phyloP scores from a whole-genome alignment of 2,888 invertebrate genomes.

The Athalia circularis region DNA sequence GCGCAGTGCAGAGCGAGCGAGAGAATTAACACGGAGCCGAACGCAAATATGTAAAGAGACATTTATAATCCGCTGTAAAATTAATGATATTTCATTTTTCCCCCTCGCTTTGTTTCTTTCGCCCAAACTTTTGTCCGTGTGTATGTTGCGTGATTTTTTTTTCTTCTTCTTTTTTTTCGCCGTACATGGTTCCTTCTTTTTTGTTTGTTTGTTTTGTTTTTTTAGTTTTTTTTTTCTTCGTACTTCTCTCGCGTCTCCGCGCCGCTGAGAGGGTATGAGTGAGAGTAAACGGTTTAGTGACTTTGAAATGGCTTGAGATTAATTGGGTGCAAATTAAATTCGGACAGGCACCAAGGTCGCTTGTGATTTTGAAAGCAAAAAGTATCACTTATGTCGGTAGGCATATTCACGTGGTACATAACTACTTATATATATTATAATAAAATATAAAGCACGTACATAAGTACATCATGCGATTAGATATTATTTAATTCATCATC shows the following conservation, averaged over 20 bases:
- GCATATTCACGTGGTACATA: too few species aligned
- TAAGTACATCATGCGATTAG: too few species aligned
- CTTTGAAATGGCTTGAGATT: constrained; percentile 4
- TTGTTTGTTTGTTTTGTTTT: too few species aligned
- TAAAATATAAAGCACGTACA: too few species aligned
- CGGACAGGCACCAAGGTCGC: constrained; percentile 22
- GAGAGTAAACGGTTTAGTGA: neutral
- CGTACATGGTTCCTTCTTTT: neutral
- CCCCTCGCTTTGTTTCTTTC: too few species aligned
- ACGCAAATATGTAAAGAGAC: too few species aligned
- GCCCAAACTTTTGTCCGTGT: neutral
- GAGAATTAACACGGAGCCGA: neutral
- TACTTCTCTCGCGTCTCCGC: neutral
- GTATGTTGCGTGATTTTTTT: neutral
- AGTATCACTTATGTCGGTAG: neutral
- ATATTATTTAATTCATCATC: too few species aligned
- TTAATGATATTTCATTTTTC: too few species aligned
- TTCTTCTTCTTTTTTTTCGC: neutral
- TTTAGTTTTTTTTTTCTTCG: constrained; percentile 8
- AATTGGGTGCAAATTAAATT: constrained; percentile 31
- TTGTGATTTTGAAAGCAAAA: constrained; percentile 23
- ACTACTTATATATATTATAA: too few species aligned
- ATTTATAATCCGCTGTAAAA: too few species aligned
- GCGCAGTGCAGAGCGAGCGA: neutral
- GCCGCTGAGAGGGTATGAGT: neutral